Evolutionary conservation across 2,888 invertebrate species (phyloP).

Genomic region (Petrolisthes manimaculis): DNA sequence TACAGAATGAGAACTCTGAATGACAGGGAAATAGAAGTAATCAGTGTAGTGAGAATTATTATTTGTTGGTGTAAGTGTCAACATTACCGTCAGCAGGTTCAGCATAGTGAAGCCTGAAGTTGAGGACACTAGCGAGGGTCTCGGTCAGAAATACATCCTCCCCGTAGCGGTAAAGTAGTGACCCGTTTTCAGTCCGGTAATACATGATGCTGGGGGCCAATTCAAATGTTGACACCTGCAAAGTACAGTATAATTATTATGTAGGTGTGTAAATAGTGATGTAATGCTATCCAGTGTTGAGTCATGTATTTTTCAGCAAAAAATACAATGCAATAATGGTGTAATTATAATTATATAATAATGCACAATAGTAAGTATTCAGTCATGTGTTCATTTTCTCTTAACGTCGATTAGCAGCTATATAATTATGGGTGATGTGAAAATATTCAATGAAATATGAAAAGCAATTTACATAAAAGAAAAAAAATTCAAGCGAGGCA

Average conservation of each 20-base stretch:
- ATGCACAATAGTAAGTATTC: too few species aligned
- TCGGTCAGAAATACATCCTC: slow-evolving; percentile 25
- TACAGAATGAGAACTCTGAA: neutral
- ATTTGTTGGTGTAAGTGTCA: neutral
- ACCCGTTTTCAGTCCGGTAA: slow-evolving; percentile 4
- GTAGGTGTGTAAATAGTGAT: neutral
- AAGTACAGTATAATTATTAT: neutral
- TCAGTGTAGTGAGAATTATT: neutral
- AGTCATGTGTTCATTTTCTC: too few species aligned
- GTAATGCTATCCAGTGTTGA: too few species aligned
- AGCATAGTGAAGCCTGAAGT: slow-evolving; percentile 27
- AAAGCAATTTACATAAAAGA: too few species aligned
- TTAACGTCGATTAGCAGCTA: too few species aligned
- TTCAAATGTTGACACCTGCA: slow-evolving; percentile 42
- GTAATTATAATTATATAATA: too few species aligned
- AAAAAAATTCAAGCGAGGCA: too few species aligned
- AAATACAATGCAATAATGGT: too few species aligned
- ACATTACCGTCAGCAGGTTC: slow-evolving; percentile 42
- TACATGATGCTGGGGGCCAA: slow-evolving; percentile 46
- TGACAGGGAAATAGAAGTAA: neutral
- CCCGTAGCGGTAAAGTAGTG: slow-evolving; percentile 20
- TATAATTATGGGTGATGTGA: too few species aligned
- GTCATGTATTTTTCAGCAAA: too few species aligned
- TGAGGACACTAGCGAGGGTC: slow-evolving; percentile 28
- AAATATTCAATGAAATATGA: too few species aligned